Conservation (phyloP, 2,797 vertebrate species). For the Enteromius trimaculatus region DNA sequence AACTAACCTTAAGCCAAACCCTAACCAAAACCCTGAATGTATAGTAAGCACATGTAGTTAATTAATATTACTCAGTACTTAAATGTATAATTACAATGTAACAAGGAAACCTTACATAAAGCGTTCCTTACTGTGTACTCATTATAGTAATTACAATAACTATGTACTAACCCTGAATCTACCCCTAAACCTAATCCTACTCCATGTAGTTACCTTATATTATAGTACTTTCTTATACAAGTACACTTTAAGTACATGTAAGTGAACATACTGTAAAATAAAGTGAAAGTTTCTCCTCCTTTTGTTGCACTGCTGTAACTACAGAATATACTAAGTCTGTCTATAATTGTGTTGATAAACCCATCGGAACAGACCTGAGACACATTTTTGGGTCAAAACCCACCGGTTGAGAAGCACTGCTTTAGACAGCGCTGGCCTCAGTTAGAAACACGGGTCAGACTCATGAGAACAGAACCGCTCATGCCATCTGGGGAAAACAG, state of each 20-base stretch:
- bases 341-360: not conserved
- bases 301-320: not conserved
- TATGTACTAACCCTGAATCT: too few species aligned
- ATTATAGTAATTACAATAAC: too few species aligned
- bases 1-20: not conserved
- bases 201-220: too few species aligned
- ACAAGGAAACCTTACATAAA: not conserved
- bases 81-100: not conserved
- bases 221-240: too few species aligned
- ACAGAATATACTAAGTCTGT: not conserved
- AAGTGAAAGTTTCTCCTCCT: not conserved
- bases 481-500: conserved; percentile 71
- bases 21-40: not conserved
- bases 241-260: too few species aligned
- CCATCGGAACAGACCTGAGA: not conserved
- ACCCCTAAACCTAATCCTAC: too few species aligned
- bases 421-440: conserved; percentile 67
- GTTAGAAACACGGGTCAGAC: conserved; percentile 63
- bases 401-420: not conserved
- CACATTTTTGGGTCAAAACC: not conserved
- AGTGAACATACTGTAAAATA: not conserved
- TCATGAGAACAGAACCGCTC: conserved; percentile 56
- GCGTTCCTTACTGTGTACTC: too few species aligned
- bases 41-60: not conserved
- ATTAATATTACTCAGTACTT: not conserved